Base-by-base conservation (phyloP, 1,140 invertebrate species). In the Brachionus koreanus region DNA sequence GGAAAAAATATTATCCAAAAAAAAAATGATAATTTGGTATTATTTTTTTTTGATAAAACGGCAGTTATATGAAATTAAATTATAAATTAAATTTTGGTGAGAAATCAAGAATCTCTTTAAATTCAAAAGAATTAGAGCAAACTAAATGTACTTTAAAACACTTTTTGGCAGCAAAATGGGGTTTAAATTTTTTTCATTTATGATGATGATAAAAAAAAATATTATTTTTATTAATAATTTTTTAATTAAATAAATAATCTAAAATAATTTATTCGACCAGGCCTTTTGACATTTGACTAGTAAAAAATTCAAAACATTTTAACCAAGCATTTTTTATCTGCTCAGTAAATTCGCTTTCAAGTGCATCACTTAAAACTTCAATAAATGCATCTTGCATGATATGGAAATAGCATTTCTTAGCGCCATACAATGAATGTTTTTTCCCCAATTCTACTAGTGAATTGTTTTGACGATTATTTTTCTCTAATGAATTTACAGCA, bases 371-470 rank as follows among this genome's bases (percentile, higher is more conserved):
- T 23, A 79, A 2, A 37, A 43, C 33, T 25, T 79, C 76, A 33
- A 79, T 42, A 37, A 79, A 65, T 9, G 76, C 76, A 19, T 79
- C 76, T 12, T 25, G n/a, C 61, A 79, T 79, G 10, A 79, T 65
- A 19, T 29, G 23, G 43, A 79, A 79, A 79, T 79, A 65, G 35
- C 37, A 57, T 42, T 10, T 65, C 4, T 79, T 79, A 39, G 76
- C 76, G 7, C 76, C 76, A 65, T 79, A 79, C 7, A 39, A 9
- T 25, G 25, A 13, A 63, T 79, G 76, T 61, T 65, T 79, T 42
- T 65, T 57, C 10, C 76, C 76, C 12, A 79, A 12, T 79, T 79
- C 76, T 4, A 79, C 76, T 19, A 79, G 19, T 12, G 10, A 42
- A 35, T 7, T 29, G 42, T 79, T 61, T 25, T 23, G 35, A 25